phyloP scores from a whole-genome alignment of 2,888 invertebrate genomes.

The Mongoloraphidia duomilia region DNA sequence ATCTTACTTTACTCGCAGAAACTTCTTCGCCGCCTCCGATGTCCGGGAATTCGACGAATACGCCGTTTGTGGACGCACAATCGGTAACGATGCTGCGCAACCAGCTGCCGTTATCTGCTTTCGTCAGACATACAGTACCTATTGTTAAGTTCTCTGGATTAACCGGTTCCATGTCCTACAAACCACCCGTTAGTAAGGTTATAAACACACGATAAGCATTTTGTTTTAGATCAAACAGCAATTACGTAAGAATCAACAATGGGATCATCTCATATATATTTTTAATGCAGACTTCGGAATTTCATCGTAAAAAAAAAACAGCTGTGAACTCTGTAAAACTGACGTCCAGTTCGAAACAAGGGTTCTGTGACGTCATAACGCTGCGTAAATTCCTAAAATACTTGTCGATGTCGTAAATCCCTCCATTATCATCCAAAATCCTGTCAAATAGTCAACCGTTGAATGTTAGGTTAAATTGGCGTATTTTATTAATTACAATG shows the following conservation, averaged over 20 bases:
- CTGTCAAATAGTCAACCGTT: no score
- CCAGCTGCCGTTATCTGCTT: slow-evolving; percentile 26
- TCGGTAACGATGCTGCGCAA: slow-evolving; percentile 32
- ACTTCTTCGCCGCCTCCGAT: slow-evolving; percentile 30
- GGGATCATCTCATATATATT: background rate
- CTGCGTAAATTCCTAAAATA: no score
- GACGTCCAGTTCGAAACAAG: no score
- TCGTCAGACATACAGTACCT: slow-evolving; percentile 32
- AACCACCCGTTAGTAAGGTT: slow-evolving; percentile 1
- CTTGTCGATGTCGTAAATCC: no score
- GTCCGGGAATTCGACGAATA: slow-evolving; percentile 31
- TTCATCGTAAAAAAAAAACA: no score
- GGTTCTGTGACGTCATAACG: no score
- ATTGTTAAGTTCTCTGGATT: slow-evolving; percentile 26
- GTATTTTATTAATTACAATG: no score
- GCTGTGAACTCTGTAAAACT: no score
- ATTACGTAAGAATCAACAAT: no score
- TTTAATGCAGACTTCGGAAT: no score
- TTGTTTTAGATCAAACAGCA: background rate
- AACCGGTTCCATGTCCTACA: slow-evolving; percentile 23
- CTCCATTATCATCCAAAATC: no score
- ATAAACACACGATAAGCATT: slow-evolving; percentile 1
- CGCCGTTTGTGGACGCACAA: slow-evolving; percentile 23
- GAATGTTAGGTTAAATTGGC: no score
- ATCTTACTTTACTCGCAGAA: slow-evolving; percentile 28